Evolutionary conservation across 1,140 invertebrate species (phyloP).

Genomic region (Penaeus japonicus): DNA sequence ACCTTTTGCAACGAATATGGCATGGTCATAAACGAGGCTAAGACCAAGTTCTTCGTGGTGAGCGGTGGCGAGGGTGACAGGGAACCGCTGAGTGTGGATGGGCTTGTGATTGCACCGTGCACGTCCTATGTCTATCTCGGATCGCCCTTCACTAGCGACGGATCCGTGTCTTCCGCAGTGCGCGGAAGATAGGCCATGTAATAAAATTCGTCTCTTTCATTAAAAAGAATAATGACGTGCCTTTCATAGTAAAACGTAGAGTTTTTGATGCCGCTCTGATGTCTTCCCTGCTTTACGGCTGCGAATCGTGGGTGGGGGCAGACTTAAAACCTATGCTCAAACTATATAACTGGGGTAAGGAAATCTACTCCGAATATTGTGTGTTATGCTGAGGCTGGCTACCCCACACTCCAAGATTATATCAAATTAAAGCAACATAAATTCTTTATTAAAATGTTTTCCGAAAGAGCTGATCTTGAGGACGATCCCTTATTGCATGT

Average conservation of each 20-base stretch:
- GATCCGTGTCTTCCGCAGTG: not conserved
- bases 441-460: not conserved
- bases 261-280: not conserved
- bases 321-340: too few species aligned
- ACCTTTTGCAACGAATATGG: too few species aligned
- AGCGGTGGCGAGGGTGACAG: too few species aligned
- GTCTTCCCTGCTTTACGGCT: not conserved
- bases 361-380: not conserved
- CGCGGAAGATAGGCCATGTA: too few species aligned
- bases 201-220: not conserved
- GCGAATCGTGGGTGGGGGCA: conserved; percentile 2
- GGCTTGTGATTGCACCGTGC: too few species aligned
- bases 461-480: not conserved
- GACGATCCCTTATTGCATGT: not conserved
- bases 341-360: not conserved
- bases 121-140: not conserved
- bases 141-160: not conserved
- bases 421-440: not conserved
- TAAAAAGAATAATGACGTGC: conserved; percentile 6
- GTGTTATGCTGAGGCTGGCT: not conserved
- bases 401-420: not conserved
- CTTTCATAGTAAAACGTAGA: not conserved
- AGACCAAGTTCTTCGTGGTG: not conserved
- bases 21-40: not conserved
- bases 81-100: too few species aligned